A percentile compares a stretch with the other conserved stretches of the same genome.
These are phyloP conservation scores for Cerastis rubricosa DNA, from an alignment of 2,888 invertebrate species.

Conservation along the genomic window DNA sequence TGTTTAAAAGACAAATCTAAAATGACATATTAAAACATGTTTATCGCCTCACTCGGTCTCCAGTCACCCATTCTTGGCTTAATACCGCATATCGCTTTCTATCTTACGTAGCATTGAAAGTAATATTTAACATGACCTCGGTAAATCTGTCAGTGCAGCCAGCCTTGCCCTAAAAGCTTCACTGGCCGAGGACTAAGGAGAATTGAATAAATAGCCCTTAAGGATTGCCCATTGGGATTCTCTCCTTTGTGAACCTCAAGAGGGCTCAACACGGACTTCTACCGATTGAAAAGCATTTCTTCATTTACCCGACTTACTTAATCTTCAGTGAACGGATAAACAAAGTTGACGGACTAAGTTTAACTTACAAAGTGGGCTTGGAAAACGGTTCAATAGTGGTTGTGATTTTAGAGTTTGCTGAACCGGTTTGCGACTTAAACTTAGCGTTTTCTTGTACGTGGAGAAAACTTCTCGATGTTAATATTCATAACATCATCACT, in stretches of 20 bases:
- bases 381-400: neutral
- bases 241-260: slow-evolving; percentile 49
- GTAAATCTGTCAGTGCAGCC: slow-evolving; percentile 13
- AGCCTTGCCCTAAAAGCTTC: slow-evolving; percentile 29
- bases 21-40: neutral
- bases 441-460: neutral
- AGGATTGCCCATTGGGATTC: slow-evolving; percentile 48
- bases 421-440: neutral
- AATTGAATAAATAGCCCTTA: slow-evolving; percentile 54
- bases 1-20: neutral
- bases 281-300: slow-evolving; percentile 52
- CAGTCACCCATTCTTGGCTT: too few relatives aligned
- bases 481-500: neutral
- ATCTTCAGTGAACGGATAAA: slow-evolving; percentile 36
- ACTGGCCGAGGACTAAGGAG: slow-evolving; percentile 20
- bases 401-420: slow-evolving; percentile 32
- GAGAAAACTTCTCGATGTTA: neutral
- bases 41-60: neutral
- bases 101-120: neutral
- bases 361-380: neutral
- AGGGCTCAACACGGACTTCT: slow-evolving; percentile 39
- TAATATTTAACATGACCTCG: slow-evolving; percentile 1
- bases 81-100: neutral
- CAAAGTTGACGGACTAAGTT: slow-evolving; percentile 35
- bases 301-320: slow-evolving; percentile 30